phyloP scores from a whole-genome alignment of 2,888 invertebrate genomes.

The Himalopsyche anomala region DNA sequence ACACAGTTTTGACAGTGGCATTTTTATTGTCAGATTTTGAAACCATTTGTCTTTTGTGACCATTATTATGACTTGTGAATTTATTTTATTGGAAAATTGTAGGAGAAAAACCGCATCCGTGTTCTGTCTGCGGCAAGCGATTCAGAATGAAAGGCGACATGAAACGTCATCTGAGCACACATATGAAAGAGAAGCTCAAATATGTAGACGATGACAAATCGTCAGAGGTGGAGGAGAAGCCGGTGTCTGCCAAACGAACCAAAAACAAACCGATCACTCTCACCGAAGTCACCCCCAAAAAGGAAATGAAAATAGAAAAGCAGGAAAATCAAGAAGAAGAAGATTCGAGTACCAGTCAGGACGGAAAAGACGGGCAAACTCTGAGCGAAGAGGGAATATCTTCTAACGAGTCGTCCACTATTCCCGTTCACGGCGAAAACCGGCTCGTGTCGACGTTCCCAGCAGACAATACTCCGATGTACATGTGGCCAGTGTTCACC shows the following conservation, averaged over 20 bases:
- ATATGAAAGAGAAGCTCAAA: slow-evolving; percentile 71
- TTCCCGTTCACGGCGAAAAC: slow-evolving; percentile 49
- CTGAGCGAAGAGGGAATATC: slow-evolving; percentile 55
- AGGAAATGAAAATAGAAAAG: slow-evolving; percentile 62
- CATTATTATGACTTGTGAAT: background rate
- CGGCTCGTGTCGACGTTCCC: slow-evolving; percentile 58
- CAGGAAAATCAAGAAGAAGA: slow-evolving; percentile 55
- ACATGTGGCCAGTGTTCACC: slow-evolving; percentile 60
- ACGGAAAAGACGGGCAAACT: slow-evolving; percentile 49
- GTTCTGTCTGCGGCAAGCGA: slow-evolving; percentile 85
- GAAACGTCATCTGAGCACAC: slow-evolving; percentile 87
- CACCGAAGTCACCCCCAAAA: slow-evolving; percentile 48
- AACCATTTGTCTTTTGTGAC: background rate
- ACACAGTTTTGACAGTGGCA: too few species aligned
- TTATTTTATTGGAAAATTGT: slow-evolving; percentile 64
- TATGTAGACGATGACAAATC: slow-evolving; percentile 50
- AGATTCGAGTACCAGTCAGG: slow-evolving; percentile 51
- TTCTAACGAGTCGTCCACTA: slow-evolving; percentile 39
- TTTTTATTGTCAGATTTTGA: too few species aligned
- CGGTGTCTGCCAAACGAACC: slow-evolving; percentile 40
- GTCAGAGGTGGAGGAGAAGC: slow-evolving; percentile 45
- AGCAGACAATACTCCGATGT: slow-evolving; percentile 59
- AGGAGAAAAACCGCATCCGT: slow-evolving; percentile 88
- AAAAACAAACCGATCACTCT: slow-evolving; percentile 46
- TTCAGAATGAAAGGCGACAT: slow-evolving; percentile 91